Evolutionary conservation across 1,140 invertebrate species (phyloP).

Genomic region (Ceratoteleas bidentatus): DNA sequence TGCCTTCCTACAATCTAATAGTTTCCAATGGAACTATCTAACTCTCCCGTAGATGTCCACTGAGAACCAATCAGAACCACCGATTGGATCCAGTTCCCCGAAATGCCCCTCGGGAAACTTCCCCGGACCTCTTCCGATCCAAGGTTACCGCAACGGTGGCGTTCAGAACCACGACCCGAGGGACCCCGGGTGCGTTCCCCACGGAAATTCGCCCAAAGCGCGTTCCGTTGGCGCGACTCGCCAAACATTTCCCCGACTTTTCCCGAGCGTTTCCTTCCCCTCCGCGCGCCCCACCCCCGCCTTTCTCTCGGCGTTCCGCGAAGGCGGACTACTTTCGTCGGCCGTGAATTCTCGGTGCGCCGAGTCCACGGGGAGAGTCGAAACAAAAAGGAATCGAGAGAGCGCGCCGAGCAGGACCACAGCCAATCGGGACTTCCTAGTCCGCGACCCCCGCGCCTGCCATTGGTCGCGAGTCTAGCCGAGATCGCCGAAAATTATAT

Average conservation of each 20-base stretch:
- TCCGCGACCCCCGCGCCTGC: conserved; percentile 41
- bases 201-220: too few relatives aligned
- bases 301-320: conserved; percentile 32
- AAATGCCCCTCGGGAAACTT: too few relatives aligned
- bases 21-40: too few relatives aligned
- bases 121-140: not conserved
- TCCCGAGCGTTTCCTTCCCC: conserved; percentile 14
- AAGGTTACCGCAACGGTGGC: conserved; percentile 1
- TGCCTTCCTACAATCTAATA: too few relatives aligned
- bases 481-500: conserved; percentile 73
- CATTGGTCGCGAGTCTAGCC: conserved; percentile 51
- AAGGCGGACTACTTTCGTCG: conserved; percentile 62
- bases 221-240: conserved; percentile 29
- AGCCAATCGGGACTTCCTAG: conserved; percentile 58
- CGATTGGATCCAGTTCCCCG: too few relatives aligned
- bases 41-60: too few relatives aligned
- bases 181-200: conserved; percentile 33
- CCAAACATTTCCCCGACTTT: conserved; percentile 63
- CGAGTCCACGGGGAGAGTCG: conserved; percentile 16
- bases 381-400: conserved; percentile 36
- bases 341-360: conserved; percentile 44
- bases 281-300: conserved; percentile 16
- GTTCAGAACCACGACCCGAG: conserved; percentile 35
- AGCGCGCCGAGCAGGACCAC: conserved; percentile 29
- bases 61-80: too few relatives aligned